Base-by-base conservation (phyloP, 2,797 vertebrate genomes). In the Cyclura pinguis region DNA sequence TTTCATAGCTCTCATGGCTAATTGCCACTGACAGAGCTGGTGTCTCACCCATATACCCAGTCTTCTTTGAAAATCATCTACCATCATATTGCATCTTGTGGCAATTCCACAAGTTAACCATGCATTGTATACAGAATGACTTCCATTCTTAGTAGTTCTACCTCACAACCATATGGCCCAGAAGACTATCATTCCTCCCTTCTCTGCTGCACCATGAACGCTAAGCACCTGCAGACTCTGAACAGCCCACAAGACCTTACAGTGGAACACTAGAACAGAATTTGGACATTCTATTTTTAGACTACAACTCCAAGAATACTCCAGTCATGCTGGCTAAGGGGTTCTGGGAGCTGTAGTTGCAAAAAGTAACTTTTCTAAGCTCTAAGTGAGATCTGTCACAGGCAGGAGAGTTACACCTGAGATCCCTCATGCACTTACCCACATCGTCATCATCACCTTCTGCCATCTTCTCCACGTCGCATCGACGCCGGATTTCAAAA, bases 401-500 rank as follows among this genome's bases (percentile, higher is more conserved):
- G 67, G 67, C n/a, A 29, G 42, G 24, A 67, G 14, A 80, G 7
- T 32, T 4, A 2, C 20, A 4, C 12, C 38, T 9, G 16, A 1
- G 10, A 50, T 50, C 10, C 8, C 35, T 29, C 16, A 64, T 0
- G 8, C 13, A 78, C 95, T 94, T 92, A 98, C 98, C 98, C 57
- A 91, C 93, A 85, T 96, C 98, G 1, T 98, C 98, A 32, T 97
- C 97, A 35, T 98, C 98, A 0, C 89, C 93, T 0, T 94, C 94
- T 29, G 97, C 96, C 92, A 98, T 97, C 5, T 97, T 96, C 74
- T 98, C 98, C 95, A 96, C 98, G 81, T 98, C 98, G 16, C 98
- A 97, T 90, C 97, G 97, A 47, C 97, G 97, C 57, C 98, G 98
- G 89, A 99, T 98, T 97, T 99, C 98, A 95, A 99, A 99, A 76